Evolutionary conservation across 2,888 invertebrate genomes (phyloP).

Genomic region (Microchrysa polita): DNA sequence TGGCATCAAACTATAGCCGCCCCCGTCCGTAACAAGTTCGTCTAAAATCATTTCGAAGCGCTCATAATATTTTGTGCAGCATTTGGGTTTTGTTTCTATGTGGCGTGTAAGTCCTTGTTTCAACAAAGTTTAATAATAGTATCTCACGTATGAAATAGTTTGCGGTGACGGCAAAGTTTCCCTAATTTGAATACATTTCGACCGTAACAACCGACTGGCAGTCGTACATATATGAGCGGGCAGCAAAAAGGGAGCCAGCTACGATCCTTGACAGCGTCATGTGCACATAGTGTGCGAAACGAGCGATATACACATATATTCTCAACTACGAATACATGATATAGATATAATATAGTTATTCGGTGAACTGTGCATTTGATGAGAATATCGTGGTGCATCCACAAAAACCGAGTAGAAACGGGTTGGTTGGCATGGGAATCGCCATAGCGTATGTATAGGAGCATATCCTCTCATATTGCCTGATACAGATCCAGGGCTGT

Average conservation of each 20-base stretch:
- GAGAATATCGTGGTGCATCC: conserved; percentile 15
- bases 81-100: conserved; percentile 22
- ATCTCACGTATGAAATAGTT: conserved; percentile 38
- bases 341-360: background rate
- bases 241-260: background rate
- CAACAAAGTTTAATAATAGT: conserved; percentile 33
- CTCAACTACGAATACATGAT: background rate
- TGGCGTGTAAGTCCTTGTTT: conserved; percentile 24
- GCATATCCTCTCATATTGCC: background rate
- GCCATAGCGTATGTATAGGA: background rate
- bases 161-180: conserved; percentile 36
- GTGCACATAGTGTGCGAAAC: background rate
- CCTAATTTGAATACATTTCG: conserved; percentile 39
- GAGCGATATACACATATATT: background rate
- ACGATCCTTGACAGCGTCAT: background rate
- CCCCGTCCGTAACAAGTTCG: background rate
- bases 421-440: conserved; percentile 5
- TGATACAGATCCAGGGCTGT: background rate
- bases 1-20: background rate
- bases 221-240: background rate
- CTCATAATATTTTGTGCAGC: conserved; percentile 31
- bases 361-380: conserved; percentile 24
- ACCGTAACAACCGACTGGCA: conserved; percentile 22
- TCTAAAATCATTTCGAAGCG: background rate
- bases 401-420: background rate